Base-by-base conservation (phyloP, 1,140 invertebrate genomes). In the Caenorhabditis remanei region DNA sequence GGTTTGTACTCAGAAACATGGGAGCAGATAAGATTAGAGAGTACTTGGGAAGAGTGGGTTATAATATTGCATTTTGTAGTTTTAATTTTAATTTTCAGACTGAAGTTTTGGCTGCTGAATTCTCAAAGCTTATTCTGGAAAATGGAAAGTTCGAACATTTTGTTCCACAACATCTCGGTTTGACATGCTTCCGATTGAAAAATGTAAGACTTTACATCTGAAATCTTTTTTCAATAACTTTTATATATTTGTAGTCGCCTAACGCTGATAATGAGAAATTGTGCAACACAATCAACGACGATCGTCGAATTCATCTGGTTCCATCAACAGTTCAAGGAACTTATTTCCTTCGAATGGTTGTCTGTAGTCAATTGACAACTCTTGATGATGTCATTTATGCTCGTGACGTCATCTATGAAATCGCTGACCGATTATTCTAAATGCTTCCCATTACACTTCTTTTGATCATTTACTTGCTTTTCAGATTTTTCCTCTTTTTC, bases 101-200 rank as follows among this genome's bases (percentile, higher is more conserved):
- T 5, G 89, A 92, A 55, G 87, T 92, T 55, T 93, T 93, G 84
- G 90, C 93, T 67, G 75, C 88, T 2, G 85, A 93, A 32, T 91
- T 93, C 53, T 79, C 67, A 75, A 82, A 86, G 13, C 32, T 88
- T 48, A 79, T 88, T 50, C 13, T 67, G 50, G 53, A 67, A 55
- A 92, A 93, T 87, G 79, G 86, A 43, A 89, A 91, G 89, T 98
- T 98, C 93, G 95, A 98, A 93, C 93, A 98, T 41, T 93, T 95
- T 8, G 94, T 94, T 4, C 94, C 95, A 53, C 94, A 95, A 2
- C 93, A 94, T 4, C 94, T 98, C 94, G 96, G 96, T 0, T 93
- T 99, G 8, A 96, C 98, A 11, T 97, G 96, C 89, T 98, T 98
- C 91, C 94, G 96, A 91, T 92, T 97, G 16, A 96, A 95, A 94